A percentile compares a stretch with the other conserved stretches of the same genome.
Conservation (phyloP, 2,113 vertebrate species). For the Montifringilla adamsi region DNA sequence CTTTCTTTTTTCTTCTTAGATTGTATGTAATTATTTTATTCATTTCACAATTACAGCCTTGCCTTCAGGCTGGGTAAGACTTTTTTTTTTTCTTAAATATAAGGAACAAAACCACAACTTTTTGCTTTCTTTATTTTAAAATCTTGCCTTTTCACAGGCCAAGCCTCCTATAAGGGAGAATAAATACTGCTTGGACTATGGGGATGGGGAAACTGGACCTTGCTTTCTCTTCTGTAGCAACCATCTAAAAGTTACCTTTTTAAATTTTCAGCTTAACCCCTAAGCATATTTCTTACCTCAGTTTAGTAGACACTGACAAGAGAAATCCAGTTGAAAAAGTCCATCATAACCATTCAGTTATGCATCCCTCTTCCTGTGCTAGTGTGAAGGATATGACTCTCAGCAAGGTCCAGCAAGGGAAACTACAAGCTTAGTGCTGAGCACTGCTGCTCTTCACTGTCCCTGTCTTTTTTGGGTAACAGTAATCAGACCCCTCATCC, state of each 20-base stretch:
- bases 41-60: not conserved
- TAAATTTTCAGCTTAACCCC: not conserved
- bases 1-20: not conserved
- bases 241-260: not conserved
- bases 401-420: not conserved
- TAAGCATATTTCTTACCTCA: not conserved
- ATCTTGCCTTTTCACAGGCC: not conserved
- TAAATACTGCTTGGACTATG: not conserved
- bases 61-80: not conserved
- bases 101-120: not conserved
- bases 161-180: not conserved
- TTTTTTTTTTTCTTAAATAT: not conserved
- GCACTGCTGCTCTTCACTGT: not conserved
- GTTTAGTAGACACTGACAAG: not conserved
- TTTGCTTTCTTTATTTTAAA: not conserved
- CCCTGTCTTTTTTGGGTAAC: not conserved
- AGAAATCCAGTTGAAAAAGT: not conserved
- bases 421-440: not conserved
- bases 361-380: not conserved
- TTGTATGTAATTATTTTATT: slow-evolving; percentile 13
- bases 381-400: not conserved
- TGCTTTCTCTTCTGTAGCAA: not conserved
- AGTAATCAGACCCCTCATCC: not conserved
- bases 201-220: not conserved
- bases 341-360: not conserved